Evolutionary conservation across 2,888 invertebrate genomes (phyloP).

Genomic region (Drosophila fulvimacula): DNA sequence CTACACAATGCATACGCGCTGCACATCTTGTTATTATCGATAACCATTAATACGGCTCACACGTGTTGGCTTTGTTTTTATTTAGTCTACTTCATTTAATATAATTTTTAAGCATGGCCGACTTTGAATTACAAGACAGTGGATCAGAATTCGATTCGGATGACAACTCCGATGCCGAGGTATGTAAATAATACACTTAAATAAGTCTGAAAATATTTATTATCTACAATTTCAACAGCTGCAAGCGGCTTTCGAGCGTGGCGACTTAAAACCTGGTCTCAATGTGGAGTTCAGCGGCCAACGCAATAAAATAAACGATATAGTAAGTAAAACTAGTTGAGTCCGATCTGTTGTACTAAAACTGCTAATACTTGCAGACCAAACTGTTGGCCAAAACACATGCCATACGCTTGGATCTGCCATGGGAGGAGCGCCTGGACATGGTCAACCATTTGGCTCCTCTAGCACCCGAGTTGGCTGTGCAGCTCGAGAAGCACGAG

Average conservation of each 20-base stretch:
- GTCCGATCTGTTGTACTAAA: not conserved
- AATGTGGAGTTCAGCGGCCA: constrained; percentile 88
- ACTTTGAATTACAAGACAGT: constrained; percentile 72
- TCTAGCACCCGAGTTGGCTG: constrained; percentile 92
- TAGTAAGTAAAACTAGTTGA: constrained; percentile 86
- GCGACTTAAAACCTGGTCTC: constrained; percentile 93
- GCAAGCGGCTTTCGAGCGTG: constrained; percentile 95
- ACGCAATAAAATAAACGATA: constrained; percentile 89
- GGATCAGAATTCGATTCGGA: constrained; percentile 81
- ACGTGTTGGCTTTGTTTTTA: constrained; percentile 72
- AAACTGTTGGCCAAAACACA: constrained; percentile 89
- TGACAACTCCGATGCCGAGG: constrained; percentile 83
- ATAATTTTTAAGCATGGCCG: constrained; percentile 58
- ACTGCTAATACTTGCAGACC: constrained; percentile 54
- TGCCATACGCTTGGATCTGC: constrained; percentile 89
- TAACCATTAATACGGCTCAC: constrained; percentile 35
- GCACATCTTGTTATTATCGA: constrained; percentile 43
- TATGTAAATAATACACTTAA: constrained; percentile 41
- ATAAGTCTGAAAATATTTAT: not conserved
- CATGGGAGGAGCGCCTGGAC: constrained; percentile 95
- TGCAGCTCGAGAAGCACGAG: constrained; percentile 91
- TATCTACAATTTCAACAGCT: constrained; percentile 86
- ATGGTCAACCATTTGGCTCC: constrained; percentile 91
- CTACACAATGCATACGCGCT: not conserved
- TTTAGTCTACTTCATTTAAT: constrained; percentile 27